Percentiles rank a stretch among this genome's conserved stretches.
Conservation (phyloP, 2,797 vertebrate species). For the Takifugu rubripes region DNA sequence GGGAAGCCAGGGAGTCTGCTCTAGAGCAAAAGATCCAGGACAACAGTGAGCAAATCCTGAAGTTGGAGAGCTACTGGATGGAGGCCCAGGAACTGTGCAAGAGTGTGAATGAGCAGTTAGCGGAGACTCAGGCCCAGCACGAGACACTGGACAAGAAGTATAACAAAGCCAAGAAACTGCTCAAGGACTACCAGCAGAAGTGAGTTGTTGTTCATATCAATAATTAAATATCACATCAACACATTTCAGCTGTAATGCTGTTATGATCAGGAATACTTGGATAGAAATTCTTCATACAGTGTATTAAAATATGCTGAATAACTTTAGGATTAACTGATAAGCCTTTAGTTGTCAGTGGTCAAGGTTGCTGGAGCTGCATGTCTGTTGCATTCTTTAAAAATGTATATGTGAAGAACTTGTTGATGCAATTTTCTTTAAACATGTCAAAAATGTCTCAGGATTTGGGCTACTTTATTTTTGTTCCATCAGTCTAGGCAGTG, state of each 20-base stretch:
- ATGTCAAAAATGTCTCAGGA: background rate
- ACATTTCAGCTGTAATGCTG: too few species aligned
- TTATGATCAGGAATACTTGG: too few species aligned
- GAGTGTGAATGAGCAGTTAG: constrained; percentile 84
- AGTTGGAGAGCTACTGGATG: constrained; percentile 88
- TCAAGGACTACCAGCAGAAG: constrained; percentile 93
- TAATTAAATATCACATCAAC: too few species aligned
- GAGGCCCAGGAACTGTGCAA: constrained; percentile 89
- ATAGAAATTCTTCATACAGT: too few species aligned
- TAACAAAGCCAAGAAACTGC: constrained; percentile 89
- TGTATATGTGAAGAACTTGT: too few species aligned
- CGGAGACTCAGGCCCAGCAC: constrained; percentile 84
- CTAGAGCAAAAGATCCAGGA: constrained; percentile 83
- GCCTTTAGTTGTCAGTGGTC: too few species aligned
- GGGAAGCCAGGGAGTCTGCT: constrained; percentile 79
- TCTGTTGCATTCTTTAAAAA: too few species aligned
- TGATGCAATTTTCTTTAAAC: background rate
- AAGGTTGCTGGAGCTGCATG: too few species aligned
- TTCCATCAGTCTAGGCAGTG: background rate
- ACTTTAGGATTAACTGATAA: too few species aligned
- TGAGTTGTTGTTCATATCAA: constrained; percentile 50
- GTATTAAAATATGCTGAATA: too few species aligned
- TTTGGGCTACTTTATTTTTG: too few species aligned
- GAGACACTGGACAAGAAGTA: constrained; percentile 91
- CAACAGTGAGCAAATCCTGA: constrained; percentile 81